Base-by-base conservation (phyloP, 2,888 invertebrate species). In the Junonia oenone region DNA sequence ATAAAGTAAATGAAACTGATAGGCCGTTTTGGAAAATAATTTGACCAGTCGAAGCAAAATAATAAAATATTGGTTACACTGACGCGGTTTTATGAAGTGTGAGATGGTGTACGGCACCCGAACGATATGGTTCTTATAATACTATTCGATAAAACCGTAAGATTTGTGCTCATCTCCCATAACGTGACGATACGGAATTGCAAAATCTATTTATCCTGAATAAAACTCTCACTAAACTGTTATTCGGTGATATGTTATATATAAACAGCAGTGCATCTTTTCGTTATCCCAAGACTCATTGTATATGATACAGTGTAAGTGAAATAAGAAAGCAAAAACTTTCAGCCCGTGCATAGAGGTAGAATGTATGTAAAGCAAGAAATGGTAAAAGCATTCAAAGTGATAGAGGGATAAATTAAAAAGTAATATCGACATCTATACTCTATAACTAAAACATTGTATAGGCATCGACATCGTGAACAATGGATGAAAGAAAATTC, bases 11-110 rank as follows among this genome's bases (percentile, higher is more conserved):
- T 83, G 78, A 85, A 88, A 89, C 83, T 83, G 84, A 90, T 90
- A 90, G 90, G 89, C 88, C 90, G 90, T 91, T 91, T 91, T 91
- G 91, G 90, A 89, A 88, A 88, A 81, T 69, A 89, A 83, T 71
- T 78, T 78, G 80, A 79, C 76, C 68, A 75, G 71, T 80, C 81
- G 75, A 87, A 85, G 88, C 88, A 85, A 87, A 83, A 74, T 72
- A 87, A 89, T 68, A 69, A 74, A 81, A 81, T 65, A 68, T 70
- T 71, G 72, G 77, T 78, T 78, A 81, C 76, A 77, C 71, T 79
- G 78, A 79, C 80, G 73, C 73, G 72, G 69, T 72, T 72, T 63
- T 73, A 83, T 81, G 81, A 69, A 64, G 82, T 85, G 84, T 74
- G 59, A 58, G 26, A 79, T 85, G 81, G 71, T 67, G 66, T 59